A percentile compares a stretch with the other conserved stretches of the same genome.
Evolutionary conservation across 2,888 invertebrate species (phyloP).

Genomic region (Oasisia sp.): DNA sequence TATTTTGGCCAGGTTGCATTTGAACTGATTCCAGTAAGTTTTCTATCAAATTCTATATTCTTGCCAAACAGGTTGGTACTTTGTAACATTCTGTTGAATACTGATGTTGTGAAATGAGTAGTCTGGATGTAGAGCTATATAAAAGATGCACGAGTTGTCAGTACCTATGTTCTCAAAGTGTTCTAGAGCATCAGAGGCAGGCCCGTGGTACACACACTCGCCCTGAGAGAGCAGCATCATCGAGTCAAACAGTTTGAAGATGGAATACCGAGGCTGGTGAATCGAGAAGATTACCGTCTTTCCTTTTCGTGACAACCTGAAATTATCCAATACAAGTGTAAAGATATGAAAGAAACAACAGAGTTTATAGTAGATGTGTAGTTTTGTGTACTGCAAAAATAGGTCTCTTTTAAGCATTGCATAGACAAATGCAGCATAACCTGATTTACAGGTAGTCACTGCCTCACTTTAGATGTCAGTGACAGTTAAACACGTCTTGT

Average conservation of each 20-base stretch:
- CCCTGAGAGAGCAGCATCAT: constrained; percentile 60
- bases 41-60: too few relatives aligned
- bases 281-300: constrained; percentile 65
- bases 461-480: not conserved
- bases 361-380: not conserved
- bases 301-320: constrained; percentile 58
- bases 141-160: not conserved
- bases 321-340: constrained; percentile 17
- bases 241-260: constrained; percentile 62
- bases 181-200: constrained; percentile 52
- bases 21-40: too few relatives aligned
- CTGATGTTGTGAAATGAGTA: not conserved
- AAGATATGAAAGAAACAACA: not conserved
- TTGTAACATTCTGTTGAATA: not conserved
- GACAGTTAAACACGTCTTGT: too few relatives aligned
- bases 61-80: too few relatives aligned
- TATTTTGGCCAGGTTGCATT: too few relatives aligned
- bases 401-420: not conserved
- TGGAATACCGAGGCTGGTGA: constrained; percentile 65
- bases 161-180: constrained; percentile 58
- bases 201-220: constrained; percentile 61
- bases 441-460: not conserved
- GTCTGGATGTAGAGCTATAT: not conserved
- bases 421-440: not conserved
- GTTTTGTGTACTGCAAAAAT: not conserved